Conservation (phyloP, 1,140 invertebrate species). For the Hylaeus volcanicus region DNA sequence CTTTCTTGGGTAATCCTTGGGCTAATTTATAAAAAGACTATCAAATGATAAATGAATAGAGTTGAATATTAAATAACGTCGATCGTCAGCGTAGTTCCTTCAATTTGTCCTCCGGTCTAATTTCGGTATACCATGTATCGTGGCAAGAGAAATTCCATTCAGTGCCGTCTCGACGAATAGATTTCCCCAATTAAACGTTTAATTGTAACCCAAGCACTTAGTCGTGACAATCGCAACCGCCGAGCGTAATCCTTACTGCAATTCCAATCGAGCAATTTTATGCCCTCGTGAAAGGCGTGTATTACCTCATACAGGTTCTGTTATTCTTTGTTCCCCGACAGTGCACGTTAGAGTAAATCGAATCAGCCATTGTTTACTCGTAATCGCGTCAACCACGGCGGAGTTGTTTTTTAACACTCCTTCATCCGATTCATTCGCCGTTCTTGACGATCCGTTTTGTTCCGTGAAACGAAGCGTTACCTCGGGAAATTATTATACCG, state of each 20-base stretch:
- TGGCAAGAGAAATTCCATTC: too few species aligned
- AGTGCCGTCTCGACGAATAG: too few species aligned
- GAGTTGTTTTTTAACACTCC: slow-evolving; percentile 16
- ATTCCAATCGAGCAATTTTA: neutral
- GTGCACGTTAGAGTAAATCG: neutral
- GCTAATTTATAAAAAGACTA: too few species aligned
- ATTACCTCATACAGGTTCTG: neutral
- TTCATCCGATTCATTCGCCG: neutral
- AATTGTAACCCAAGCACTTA: slow-evolving; percentile 8
- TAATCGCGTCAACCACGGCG: slow-evolving; percentile 11
- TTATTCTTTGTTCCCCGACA: neutral
- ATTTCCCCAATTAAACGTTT: neutral
- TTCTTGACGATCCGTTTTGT: slow-evolving; percentile 9
- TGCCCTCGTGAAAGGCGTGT: neutral
- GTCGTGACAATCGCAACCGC: too few species aligned
- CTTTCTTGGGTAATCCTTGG: too few species aligned
- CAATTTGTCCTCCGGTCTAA: too few species aligned
- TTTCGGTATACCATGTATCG: too few species aligned
- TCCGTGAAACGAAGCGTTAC: neutral
- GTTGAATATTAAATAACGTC: too few species aligned
- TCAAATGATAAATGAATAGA: too few species aligned
- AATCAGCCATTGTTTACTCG: neutral
- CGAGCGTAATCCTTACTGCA: too few species aligned
- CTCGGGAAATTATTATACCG: slow-evolving; percentile 5
- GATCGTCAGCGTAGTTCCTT: too few species aligned